A percentile compares a stretch with the other conserved stretches of the same genome.
Conservation (phyloP, 2,113 vertebrate species). For the Tapirus terrestris region DNA sequence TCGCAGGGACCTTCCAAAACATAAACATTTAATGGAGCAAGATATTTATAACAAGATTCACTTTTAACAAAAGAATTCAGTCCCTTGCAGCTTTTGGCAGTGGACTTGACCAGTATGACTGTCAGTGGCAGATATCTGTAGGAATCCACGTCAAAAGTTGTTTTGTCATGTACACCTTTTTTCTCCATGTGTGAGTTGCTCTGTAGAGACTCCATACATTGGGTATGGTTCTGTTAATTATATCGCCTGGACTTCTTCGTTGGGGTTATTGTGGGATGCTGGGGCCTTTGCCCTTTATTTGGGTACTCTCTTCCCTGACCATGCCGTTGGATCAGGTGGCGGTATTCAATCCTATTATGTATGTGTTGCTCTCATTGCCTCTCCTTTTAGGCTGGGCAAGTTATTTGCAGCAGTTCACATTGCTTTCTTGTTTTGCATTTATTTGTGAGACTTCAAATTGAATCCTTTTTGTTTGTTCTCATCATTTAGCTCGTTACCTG, state of each 20-base stretch:
- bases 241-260: not conserved
- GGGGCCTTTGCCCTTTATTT: not conserved
- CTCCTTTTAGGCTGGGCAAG: constrained; percentile 26
- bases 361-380: constrained; percentile 56
- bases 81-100: not conserved
- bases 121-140: not conserved
- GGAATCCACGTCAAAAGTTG: not conserved
- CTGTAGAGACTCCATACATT: not conserved
- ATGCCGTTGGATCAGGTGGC: constrained; percentile 18
- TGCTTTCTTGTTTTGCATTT: constrained; percentile 71
- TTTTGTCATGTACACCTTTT: not conserved
- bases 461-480: constrained; percentile 86
- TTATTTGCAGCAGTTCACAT: constrained; percentile 53
- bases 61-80: constrained; percentile 15
- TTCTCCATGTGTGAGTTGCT: not conserved
- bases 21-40: constrained; percentile 24
- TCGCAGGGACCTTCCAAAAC: constrained; percentile 5
- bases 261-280: not conserved
- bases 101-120: not conserved
- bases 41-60: constrained; percentile 5
- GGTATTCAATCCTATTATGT: constrained; percentile 42
- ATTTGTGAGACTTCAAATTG: constrained; percentile 73
- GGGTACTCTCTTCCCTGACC: not conserved
- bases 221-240: not conserved
- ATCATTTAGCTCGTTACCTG: constrained; percentile 89